phyloP scores from a whole-genome alignment of 2,797 vertebrate genomes.

The Sparidentex hasta region DNA sequence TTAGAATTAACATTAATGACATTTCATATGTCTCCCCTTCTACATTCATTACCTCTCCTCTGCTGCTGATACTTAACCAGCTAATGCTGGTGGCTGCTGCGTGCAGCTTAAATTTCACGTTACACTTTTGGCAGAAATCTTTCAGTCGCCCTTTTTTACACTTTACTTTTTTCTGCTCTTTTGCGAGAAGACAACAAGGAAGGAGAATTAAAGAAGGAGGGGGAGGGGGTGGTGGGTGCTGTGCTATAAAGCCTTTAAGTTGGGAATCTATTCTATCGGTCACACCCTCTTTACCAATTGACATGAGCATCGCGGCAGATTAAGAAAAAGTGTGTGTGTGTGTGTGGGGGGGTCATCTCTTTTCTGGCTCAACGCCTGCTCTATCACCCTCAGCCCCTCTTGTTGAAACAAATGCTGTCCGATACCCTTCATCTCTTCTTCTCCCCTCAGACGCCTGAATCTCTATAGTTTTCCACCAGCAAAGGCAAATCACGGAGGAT shows the following conservation, averaged over 20 bases:
- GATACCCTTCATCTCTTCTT: constrained; percentile 70
- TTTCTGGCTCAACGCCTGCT: constrained; percentile 52
- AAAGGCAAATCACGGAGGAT: constrained; percentile 70
- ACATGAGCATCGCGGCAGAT: constrained; percentile 76
- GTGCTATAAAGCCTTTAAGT: constrained; percentile 70
- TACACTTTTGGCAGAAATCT: constrained; percentile 79
- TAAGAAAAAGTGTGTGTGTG: constrained; percentile 58
- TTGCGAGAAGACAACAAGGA: constrained; percentile 72
- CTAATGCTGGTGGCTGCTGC: constrained; percentile 79
- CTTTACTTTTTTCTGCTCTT: constrained; percentile 53
- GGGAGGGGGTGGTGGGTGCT: constrained; percentile 6
- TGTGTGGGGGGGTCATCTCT: constrained; percentile 49
- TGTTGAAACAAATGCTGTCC: constrained; percentile 72
- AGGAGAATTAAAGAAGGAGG: constrained; percentile 59
- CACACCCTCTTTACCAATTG: constrained; percentile 79
- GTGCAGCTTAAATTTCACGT: constrained; percentile 80
- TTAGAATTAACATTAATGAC: constrained; percentile 89
- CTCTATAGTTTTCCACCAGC: constrained; percentile 34
- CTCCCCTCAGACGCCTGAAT: constrained; percentile 35
- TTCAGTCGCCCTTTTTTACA: constrained; percentile 47
- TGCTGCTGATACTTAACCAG: constrained; percentile 78
- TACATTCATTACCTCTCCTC: constrained; percentile 80
- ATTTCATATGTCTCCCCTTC: constrained; percentile 84
- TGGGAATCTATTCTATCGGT: constrained; percentile 80
- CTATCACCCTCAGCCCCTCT: constrained; percentile 59